A percentile compares a stretch with the other conserved stretches of the same genome.
phyloP scores from a whole-genome alignment of 1,140 invertebrate genomes.

The Apis florea region DNA sequence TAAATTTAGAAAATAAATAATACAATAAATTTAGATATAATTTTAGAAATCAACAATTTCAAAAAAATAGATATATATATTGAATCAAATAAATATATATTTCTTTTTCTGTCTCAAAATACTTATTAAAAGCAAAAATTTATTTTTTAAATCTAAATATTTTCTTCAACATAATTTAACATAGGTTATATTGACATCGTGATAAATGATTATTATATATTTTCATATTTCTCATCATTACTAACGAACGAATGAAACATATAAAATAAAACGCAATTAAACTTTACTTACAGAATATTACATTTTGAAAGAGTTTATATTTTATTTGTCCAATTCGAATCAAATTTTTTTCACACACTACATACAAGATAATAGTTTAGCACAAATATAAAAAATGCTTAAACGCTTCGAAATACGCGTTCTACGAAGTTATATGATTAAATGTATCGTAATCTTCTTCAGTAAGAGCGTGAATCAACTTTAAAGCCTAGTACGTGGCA shows the following conservation, averaged over 20 bases:
- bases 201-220: not conserved
- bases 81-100: not conserved
- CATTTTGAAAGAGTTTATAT: not conserved
- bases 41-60: not conserved
- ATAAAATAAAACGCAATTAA: not conserved
- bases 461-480: not conserved
- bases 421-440: not conserved
- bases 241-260: not conserved
- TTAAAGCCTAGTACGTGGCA: not conserved
- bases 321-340: not conserved
- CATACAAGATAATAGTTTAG: too few species aligned
- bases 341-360: not conserved
- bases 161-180: not conserved
- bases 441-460: not conserved
- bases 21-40: not conserved
- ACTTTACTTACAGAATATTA: slow-evolving; percentile 1
- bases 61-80: not conserved
- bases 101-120: not conserved
- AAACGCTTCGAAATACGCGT: not conserved
- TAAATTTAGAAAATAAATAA: not conserved
- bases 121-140: not conserved
- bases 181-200: not conserved
- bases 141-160: not conserved
- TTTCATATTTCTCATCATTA: not conserved
- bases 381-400: not conserved